Conservation (phyloP, 2,113 vertebrate genomes). For the Propithecus coquereli region DNA sequence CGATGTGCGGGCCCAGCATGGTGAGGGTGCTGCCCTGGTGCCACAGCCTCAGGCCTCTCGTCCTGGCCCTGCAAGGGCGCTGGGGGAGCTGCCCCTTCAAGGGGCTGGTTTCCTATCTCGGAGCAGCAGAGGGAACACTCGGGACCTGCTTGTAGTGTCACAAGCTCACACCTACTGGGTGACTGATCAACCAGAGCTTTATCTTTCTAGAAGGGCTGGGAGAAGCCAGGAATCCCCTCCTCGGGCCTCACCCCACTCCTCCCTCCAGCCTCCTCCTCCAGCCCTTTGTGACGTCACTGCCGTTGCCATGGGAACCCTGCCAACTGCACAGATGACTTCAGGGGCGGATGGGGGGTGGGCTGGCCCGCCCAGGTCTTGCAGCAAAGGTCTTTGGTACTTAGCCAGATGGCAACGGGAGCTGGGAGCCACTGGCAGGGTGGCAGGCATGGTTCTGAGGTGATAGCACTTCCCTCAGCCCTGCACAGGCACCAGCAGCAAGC, state of each 20-base stretch:
- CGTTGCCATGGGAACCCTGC: slow-evolving; percentile 77
- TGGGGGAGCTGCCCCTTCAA: neutral
- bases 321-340: slow-evolving; percentile 70
- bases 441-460: neutral
- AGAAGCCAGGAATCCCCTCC: slow-evolving; percentile 50
- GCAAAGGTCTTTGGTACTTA: slow-evolving; percentile 50
- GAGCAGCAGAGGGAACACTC: rapidly evolving
- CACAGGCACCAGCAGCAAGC: neutral
- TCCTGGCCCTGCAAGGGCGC: neutral
- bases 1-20: rapidly evolving
- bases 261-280: slow-evolving; percentile 3
- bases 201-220: neutral
- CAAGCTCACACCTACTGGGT: rapidly evolving
- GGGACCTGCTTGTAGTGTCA: neutral
- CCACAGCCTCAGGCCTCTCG: neutral
- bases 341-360: neutral
- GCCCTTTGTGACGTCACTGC: slow-evolving; percentile 61
- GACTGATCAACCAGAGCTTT: neutral
- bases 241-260: neutral
- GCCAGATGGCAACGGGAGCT: slow-evolving; percentile 51
- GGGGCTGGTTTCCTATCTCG: neutral
- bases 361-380: slow-evolving; percentile 38
- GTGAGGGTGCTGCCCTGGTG: rapidly evolving
- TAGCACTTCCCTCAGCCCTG: slow-evolving; percentile 53
- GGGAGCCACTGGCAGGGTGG: slow-evolving; percentile 40